Evolutionary conservation across 2,888 invertebrate species (phyloP), one percentile per base, ranked within the genome.

Genomic region (Sphaerophoria taeniata): DNA sequence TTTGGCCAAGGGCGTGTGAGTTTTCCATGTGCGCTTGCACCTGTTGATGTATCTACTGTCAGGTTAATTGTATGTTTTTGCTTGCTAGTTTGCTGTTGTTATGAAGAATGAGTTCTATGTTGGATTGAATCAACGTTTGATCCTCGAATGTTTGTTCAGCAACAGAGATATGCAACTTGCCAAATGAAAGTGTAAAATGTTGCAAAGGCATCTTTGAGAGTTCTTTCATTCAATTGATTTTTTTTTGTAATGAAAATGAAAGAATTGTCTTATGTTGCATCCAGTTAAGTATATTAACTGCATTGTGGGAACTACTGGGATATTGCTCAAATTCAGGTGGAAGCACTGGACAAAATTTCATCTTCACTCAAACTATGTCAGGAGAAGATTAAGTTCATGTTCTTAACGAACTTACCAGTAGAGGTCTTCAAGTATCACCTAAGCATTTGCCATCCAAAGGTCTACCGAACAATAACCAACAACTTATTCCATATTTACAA

Each of bases 1-100:
- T 60, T 45, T 47, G 75, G 71, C 84, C 84, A 84, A 84, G 84
- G 84, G 84, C 84, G 84, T 84, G 84, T 80, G 80, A 84, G 43
- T 67, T 75, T 71, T 79, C 63, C 69, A 70, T 74, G 61, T 39
- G 63, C 47, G 63, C 65, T 43, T 65, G 69, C 73, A 78, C 73
- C 73, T 73, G 82, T 51, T 58, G 58, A 51, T 43, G 47, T 60
- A 47, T 24, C 58, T 77, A 55, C 16, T 58, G 72, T 51, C 70
- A 71, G 70, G 47, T 63, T 47, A 63, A 63, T 63, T 47, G n/a
- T 47, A 9, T 16, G 45, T 63, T 33, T 45, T 45, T 33, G 33
- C 14, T 45, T 7, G 14, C 31, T 45, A 3, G 4, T 36, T 31
- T 12, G 49, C 0, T n/a, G 7, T 14, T 7, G 6, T n/a, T 65